A percentile compares a stretch with the other conserved stretches of the same genome.
These are phyloP conservation scores for Drosophila biarmipes DNA, from an alignment of 1,140 invertebrate genomes.

Conservation along the genomic window DNA sequence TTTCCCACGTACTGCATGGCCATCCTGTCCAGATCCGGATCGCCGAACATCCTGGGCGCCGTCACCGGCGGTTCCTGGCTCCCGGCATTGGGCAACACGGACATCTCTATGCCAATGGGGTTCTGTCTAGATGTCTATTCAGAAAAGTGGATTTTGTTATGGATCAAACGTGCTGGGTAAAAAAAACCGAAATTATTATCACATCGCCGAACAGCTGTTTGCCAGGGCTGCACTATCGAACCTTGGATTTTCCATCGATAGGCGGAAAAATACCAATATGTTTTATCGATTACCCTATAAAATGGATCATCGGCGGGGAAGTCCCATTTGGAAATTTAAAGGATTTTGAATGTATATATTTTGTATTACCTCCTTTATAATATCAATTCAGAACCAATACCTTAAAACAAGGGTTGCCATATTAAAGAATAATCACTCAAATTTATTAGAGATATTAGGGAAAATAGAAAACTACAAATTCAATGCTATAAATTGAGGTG, in stretches of 20 bases:
- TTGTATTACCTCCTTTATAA: neutral
- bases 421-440: too few relatives aligned
- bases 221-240: constrained; percentile 6
- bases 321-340: neutral
- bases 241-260: constrained; percentile 4
- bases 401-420: too few relatives aligned
- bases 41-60: constrained; percentile 79
- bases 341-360: too few relatives aligned
- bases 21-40: constrained; percentile 86
- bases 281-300: neutral
- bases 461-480: constrained; percentile 33
- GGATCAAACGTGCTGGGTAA: constrained; percentile 13
- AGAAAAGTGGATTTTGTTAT: constrained; percentile 32
- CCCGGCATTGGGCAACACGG: constrained; percentile 40
- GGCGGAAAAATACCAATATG: constrained; percentile 8
- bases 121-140: constrained; percentile 36
- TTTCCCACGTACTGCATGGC: constrained; percentile 89
- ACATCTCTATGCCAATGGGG: constrained; percentile 48
- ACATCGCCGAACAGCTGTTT: constrained; percentile 69
- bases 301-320: neutral
- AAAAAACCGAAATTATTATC: constrained; percentile 62
- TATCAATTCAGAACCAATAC: too few relatives aligned
- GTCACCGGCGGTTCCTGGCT: constrained; percentile 2
- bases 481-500: neutral
- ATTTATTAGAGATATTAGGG: constrained; percentile 8